Base-by-base conservation (phyloP, 2,113 vertebrate genomes). In the Synchiropus splendidus region DNA sequence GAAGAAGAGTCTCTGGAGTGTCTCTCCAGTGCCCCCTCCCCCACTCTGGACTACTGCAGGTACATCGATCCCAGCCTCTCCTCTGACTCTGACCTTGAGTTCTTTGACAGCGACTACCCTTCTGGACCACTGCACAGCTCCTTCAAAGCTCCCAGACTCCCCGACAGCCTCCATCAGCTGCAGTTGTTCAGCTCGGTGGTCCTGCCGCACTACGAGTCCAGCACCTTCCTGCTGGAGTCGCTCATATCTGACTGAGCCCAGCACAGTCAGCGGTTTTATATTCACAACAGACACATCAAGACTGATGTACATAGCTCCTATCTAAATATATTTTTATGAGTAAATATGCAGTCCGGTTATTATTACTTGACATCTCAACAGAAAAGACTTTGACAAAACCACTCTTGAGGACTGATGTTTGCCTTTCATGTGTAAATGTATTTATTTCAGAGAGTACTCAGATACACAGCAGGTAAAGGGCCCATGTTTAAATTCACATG, bases 31-130 rank as follows among this genome's bases (percentile, higher is more conserved):
- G 83, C 79, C 1, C 45, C 76, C 15, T 81, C 78, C 0, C 73
- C 85, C 31, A 57, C 80, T 0, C 14, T 61, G 0, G 88, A 90
- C 18, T 85, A 85, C 17, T 80, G 81, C 64, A 85, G 73, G 60
- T 91, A 91, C 0, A 79, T 82, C 6, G 92, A 94, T 70, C 87
- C 90, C 70, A 94, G 90, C 64, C 84, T 91, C 45, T 88, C 88
- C 16, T 94, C 92, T 5, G 88, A 88, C 1, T 90, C 92, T 6
- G 88, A 89, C 60, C 78, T 95, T 31, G 91, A 92, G 79, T 87
- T 95, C 60, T 88, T 94, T 38, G 87, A 92, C 78, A 83, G 88
- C 0, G 92, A 95, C 75, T 97, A 90, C 30, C 87, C 89, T 31
- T 84, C 88, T 36, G 89, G 87, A 48, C 87, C 87, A 2, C 83